These are phyloP conservation scores for Xenops minutus DNA, from an alignment of 2,797 vertebrate genomes.

Conservation along the genomic window DNA sequence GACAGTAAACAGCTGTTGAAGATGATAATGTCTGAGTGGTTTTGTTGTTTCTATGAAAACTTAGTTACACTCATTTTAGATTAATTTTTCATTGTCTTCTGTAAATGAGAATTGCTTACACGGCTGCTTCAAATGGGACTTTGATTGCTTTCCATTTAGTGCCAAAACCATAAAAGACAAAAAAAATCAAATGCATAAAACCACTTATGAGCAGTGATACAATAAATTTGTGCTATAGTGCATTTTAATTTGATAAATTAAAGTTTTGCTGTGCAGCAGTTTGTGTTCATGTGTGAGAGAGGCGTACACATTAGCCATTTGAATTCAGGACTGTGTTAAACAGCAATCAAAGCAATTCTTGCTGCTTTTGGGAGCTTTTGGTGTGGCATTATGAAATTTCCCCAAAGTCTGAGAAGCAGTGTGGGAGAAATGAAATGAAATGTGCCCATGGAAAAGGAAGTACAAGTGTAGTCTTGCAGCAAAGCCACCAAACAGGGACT, in stretches of 20 bases:
- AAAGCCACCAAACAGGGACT: neutral
- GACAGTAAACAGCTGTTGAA: slow-evolving; percentile 73
- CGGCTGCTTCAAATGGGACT: slow-evolving; percentile 36
- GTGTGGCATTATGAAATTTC: neutral
- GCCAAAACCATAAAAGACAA: slow-evolving; percentile 57
- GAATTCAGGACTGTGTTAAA: slow-evolving; percentile 8
- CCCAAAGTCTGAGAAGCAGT: neutral
- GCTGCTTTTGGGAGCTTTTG: neutral
- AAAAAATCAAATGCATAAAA: slow-evolving; percentile 6
- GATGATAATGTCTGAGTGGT: slow-evolving; percentile 62
- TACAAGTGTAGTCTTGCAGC: neutral
- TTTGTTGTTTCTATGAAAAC: slow-evolving; percentile 68
- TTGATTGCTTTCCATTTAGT: slow-evolving; percentile 37
- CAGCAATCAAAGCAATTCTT: slow-evolving; percentile 41
- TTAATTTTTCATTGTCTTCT: slow-evolving; percentile 75
- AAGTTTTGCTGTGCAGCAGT: neutral
- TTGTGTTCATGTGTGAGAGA: neutral
- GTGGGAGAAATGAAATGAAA: neutral
- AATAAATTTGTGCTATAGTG: neutral
- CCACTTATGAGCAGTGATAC: neutral
- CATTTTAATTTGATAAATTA: slow-evolving; percentile 45
- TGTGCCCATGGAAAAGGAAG: neutral
- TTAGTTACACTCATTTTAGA: slow-evolving; percentile 58
- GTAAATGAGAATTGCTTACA: slow-evolving; percentile 61
- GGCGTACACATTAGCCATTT: neutral